Evolutionary conservation across 2,888 invertebrate species (phyloP).

Genomic region (Microdon myrmicae): DNA sequence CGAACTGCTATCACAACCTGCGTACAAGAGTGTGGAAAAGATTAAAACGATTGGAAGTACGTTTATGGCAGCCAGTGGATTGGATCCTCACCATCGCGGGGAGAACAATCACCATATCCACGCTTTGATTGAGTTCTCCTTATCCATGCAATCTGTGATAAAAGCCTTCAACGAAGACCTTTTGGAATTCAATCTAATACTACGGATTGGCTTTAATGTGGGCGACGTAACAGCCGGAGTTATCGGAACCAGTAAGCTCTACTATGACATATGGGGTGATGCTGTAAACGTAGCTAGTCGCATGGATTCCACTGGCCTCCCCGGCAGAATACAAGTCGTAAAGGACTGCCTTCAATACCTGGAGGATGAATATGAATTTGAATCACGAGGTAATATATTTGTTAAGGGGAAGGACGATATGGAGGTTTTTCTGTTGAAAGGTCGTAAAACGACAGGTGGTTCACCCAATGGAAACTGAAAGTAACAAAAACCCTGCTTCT

Average conservation of each 20-base stretch:
- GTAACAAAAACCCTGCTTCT: too few species aligned
- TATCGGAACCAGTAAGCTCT: conserved; percentile 94
- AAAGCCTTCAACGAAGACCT: conserved; percentile 90
- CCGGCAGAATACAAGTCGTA: conserved; percentile 85
- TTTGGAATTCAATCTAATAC: conserved; percentile 86
- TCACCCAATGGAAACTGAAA: too few species aligned
- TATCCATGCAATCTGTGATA: conserved; percentile 89
- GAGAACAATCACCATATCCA: conserved; percentile 79
- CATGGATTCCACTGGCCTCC: conserved; percentile 96
- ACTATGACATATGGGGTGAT: conserved; percentile 99
- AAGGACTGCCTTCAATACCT: conserved; percentile 79
- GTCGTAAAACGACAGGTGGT: too few species aligned
- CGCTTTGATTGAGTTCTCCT: conserved; percentile 90
- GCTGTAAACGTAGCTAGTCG: conserved; percentile 96
- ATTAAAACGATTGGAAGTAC: conserved; percentile 98
- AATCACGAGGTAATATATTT: conserved; percentile 91
- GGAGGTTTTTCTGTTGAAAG: conserved; percentile 85
- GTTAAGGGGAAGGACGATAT: conserved; percentile 97
- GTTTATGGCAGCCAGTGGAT: conserved; percentile 96
- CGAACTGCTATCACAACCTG: conserved; percentile 83
- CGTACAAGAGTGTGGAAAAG: conserved; percentile 91
- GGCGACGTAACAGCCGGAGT: conserved; percentile 97
- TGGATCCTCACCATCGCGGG: conserved; percentile 83
- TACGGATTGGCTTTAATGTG: conserved; percentile 89
- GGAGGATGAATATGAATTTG: conserved; percentile 82